Percentiles rank a stretch among this genome's conserved stretches.
These are phyloP conservation scores for Empidonax alnorum DNA, from an alignment of 2,113 vertebrate species.

Conservation along the genomic window DNA sequence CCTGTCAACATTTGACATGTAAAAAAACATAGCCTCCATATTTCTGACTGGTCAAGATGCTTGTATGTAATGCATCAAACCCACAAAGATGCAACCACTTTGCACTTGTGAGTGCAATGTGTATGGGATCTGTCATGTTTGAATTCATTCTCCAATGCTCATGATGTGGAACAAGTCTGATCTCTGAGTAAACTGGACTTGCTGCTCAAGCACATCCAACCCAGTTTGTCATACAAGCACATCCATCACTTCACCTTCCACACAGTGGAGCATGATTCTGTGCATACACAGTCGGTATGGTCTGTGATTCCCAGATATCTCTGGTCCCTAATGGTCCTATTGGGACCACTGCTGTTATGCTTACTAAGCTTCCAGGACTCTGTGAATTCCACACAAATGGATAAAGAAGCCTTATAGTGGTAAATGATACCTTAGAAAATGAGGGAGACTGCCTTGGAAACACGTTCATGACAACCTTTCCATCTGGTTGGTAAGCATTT, in stretches of 20 bases:
- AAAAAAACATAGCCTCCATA: background rate
- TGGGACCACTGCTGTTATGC: background rate
- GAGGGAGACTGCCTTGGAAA: background rate
- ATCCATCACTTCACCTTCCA: background rate
- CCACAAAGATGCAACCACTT: background rate
- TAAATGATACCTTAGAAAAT: background rate
- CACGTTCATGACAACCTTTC: background rate
- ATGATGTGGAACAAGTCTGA: background rate
- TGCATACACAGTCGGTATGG: rapidly evolving
- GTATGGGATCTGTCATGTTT: background rate
- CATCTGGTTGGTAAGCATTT: background rate
- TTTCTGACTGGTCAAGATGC: background rate
- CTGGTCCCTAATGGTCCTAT: background rate
- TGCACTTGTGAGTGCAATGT: rapidly evolving
- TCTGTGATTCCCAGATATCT: background rate
- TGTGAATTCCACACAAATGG: background rate
- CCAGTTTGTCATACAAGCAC: background rate
- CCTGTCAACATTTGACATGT: background rate
- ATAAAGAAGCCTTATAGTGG: background rate
- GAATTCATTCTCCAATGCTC: background rate
- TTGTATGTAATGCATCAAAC: background rate
- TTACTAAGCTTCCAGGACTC: background rate
- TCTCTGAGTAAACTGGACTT: too few relatives aligned
- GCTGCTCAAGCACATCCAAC: background rate
- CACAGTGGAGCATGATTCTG: background rate